Conservation (phyloP, 2,113 vertebrate species). For the Zeus faber region DNA sequence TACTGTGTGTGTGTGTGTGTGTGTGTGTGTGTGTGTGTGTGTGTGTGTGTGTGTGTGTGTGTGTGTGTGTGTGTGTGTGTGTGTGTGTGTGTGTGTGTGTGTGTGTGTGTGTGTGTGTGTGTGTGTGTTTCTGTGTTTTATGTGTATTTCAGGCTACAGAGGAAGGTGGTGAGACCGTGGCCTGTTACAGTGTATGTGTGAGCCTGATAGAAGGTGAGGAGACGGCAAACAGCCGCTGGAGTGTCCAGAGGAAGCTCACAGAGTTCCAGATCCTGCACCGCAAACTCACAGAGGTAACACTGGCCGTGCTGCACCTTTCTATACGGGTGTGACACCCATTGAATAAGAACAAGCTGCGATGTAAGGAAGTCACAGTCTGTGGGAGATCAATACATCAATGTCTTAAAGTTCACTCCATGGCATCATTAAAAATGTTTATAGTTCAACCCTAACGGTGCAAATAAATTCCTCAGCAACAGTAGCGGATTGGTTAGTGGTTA, state of each 20-base stretch:
- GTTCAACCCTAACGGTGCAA: no score
- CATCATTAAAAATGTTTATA: no score
- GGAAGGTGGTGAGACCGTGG: slow-evolving; percentile 92
- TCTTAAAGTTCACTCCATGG: no score
- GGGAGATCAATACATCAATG: no score
- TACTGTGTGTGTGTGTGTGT: background rate
- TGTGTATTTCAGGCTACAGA: slow-evolving; percentile 81
- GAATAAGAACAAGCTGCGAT: background rate
- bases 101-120: background rate
- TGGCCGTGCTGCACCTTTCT: no score
- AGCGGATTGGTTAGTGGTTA: no score
- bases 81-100: background rate
- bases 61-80: background rate
- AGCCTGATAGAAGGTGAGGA: slow-evolving; percentile 85
- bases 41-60: background rate
- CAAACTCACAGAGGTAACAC: slow-evolving; percentile 92
- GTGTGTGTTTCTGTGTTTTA: background rate
- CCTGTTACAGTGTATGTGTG: slow-evolving; percentile 87
- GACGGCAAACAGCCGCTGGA: slow-evolving; percentile 84
- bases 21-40: slow-evolving; percentile 1
- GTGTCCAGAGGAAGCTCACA: slow-evolving; percentile 87
- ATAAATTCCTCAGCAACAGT: no score
- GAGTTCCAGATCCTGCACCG: slow-evolving; percentile 96
- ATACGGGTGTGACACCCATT: background rate
- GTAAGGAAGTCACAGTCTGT: no score